Evolutionary conservation across 2,797 vertebrate species (phyloP).

Genomic region (Acanthiza pusilla): DNA sequence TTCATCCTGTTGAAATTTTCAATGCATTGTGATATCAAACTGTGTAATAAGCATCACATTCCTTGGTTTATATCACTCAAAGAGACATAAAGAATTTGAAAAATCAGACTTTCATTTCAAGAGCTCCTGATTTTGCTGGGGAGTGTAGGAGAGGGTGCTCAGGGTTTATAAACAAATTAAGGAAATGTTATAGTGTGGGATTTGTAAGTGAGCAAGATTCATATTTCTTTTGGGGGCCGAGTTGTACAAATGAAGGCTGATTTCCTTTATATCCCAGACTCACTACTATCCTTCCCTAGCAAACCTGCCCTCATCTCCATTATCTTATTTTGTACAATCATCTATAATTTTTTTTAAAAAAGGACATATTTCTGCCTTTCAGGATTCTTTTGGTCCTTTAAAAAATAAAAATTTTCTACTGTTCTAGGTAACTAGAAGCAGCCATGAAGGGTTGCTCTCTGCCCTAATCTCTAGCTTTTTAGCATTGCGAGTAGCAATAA

Average conservation of each 20-base stretch:
- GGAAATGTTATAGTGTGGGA: neutral
- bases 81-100: neutral
- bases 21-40: neutral
- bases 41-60: neutral
- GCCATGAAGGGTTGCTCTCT: neutral
- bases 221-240: neutral
- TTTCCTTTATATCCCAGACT: neutral
- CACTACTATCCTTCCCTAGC: neutral
- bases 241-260: neutral
- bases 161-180: neutral
- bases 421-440: neutral
- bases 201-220: neutral
- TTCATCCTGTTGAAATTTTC: neutral
- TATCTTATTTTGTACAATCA: neutral
- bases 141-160: rapidly evolving
- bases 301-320: neutral
- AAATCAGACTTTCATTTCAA: neutral
- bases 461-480: neutral
- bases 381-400: neutral
- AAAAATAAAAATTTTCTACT: neutral
- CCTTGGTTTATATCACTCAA: neutral
- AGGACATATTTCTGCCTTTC: neutral
- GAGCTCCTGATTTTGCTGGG: neutral
- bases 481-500: neutral
- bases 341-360: neutral